Conservation (phyloP, 2,797 vertebrate species). For the Buphagus erythrorhynchus region DNA sequence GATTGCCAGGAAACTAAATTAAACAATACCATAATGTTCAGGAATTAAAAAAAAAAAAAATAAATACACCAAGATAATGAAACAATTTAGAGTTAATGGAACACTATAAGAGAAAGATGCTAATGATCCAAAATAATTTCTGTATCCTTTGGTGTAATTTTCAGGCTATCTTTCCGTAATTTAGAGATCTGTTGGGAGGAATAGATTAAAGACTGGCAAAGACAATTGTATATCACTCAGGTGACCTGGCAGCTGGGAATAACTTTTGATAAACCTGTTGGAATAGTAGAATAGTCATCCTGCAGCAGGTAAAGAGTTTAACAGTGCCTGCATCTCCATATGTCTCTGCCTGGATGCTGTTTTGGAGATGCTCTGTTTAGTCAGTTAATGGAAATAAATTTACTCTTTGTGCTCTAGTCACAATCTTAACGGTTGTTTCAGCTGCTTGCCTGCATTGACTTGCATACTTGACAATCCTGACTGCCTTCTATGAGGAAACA, state of each 20-base stretch:
- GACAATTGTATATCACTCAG: neutral
- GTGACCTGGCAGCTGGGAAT: neutral
- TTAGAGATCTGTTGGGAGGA: neutral
- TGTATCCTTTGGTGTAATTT: neutral
- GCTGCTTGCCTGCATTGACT: neutral
- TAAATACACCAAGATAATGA: neutral
- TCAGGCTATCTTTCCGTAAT: neutral
- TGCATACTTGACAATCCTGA: neutral
- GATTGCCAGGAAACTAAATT: neutral
- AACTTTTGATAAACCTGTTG: neutral
- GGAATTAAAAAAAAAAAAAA: neutral
- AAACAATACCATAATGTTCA: neutral
- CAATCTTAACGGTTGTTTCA: too few relatives aligned
- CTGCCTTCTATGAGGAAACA: neutral
- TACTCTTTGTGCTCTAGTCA: neutral
- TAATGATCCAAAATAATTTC: constrained; percentile 13
- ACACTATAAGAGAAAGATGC: neutral
- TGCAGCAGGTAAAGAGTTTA: neutral
- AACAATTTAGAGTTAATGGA: constrained; percentile 48
- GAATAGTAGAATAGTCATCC: neutral
- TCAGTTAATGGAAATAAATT: neutral
- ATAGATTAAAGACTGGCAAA: neutral
- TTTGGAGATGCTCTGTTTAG: neutral
- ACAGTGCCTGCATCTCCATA: neutral
- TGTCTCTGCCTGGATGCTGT: neutral